Evolutionary conservation across 2,797 vertebrate species (phyloP), one percentile per base, ranked within the genome.

Genomic region (Chloroceryle inda): DNA sequence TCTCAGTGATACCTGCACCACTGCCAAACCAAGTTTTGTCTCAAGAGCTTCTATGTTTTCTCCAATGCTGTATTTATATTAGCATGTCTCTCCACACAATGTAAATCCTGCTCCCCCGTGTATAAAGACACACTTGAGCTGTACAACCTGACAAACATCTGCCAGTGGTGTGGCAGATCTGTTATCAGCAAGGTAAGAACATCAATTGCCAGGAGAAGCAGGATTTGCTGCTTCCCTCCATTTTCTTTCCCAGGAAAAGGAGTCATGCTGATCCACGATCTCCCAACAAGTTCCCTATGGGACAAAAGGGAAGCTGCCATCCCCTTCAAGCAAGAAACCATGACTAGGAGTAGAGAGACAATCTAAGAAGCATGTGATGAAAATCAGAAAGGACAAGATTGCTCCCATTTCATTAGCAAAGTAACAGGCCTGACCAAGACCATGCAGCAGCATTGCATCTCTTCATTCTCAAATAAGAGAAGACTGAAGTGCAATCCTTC

Each of bases 221-320:
- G 79, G 5, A 67, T 23, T 14, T 69, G 59, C 92, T 88, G 83
- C 76, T 96, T 81, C 49, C 73, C 47, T 44, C 38, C 35, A 0
- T 88, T 90, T 95, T 90, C 18, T 66, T 87, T 73, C 85, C 44
- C 71, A 85, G 80, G 63, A 94, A 71, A 82, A 84, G 33, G 40
- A 92, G 27, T 68, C 9, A 0, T 9, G 55, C 50, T 92, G n/a
- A 59, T 69, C n/a, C 4, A 1, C 45, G 82, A 3, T 44, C 24
- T 81, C 21, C 38, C 63, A 74, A 22, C 56, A 83, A 31, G 9
- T 27, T 69, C 20, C 58, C 14, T 64, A 1, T 11, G 47, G 50
- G 35, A 66, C 62, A 59, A 81, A 81, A 86, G 10, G 8, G 67
- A 90, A 80, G 45, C 26, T 16, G 8, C 37, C n/a, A 22, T n/a